Evolutionary conservation across 2,113 vertebrate genomes (phyloP), one percentile per base, ranked within the genome.

Genomic region (Neolamprologus caudopunctatus): DNA sequence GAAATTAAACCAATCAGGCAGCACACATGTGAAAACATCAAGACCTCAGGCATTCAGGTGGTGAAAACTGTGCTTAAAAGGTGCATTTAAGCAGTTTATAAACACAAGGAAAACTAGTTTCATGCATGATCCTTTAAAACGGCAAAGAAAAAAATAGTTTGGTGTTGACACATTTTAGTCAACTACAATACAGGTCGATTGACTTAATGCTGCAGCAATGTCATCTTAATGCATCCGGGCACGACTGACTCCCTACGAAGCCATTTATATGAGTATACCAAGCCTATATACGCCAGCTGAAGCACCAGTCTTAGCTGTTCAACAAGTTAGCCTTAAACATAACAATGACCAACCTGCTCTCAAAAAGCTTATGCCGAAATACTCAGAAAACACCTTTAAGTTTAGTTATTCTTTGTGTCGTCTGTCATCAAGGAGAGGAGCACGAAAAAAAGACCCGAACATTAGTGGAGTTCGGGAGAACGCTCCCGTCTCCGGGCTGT

Each of bases 371-470:
- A 53, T 4, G 6, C n/a, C 42, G 16, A 73, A 63, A 14, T 24
- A 3, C 3, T 10, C 9, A 9, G 7, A 37, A 82, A 83, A 84
- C 11, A 33, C 26, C 4, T 31, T 19, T 2, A 45, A 4, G 24
- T 63, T 71, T 4, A 4, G 12, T 8, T 80, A 4, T 2, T 79
- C 3, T 6, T 5, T 2, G 7, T 26, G 63, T 8, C 12, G 14
- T 53, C n/a, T 24, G 9, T 40, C 19, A 35, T 8, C 3, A 3
- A 28, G 4, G 4, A 50, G 10, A 0, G 0, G 10, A 6, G 8
- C n/a, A 5, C 31, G 28, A 61, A 80, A 71, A 54, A 2, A 6
- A 21, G 40, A 75, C 40, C 51, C 3, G 1, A 12, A n/a, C 78
- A 10, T 37, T 2, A 5, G 50, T 1, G 1, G 54, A 84, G 6